Conservation (phyloP, 2,797 vertebrate genomes). For the Nyctibius grandis region DNA sequence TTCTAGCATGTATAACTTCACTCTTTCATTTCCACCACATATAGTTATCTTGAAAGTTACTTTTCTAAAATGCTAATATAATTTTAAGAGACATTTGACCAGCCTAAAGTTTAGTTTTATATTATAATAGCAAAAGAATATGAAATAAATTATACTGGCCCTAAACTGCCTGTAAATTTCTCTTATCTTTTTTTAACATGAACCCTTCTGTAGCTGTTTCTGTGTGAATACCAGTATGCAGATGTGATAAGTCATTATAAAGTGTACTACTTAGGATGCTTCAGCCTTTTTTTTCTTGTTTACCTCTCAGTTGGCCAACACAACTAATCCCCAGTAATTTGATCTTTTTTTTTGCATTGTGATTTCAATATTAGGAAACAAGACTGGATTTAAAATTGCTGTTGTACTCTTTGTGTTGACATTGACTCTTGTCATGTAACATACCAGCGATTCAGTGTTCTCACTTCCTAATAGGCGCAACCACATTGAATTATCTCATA, state of each 20-base stretch:
- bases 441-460: neutral
- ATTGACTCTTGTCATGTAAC: neutral
- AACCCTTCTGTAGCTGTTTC: neutral
- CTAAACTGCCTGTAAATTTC: neutral
- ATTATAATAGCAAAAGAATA: neutral
- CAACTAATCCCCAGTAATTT: neutral
- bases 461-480: neutral
- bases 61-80: neutral
- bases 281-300: neutral
- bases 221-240: neutral
- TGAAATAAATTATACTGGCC: neutral
- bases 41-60: neutral
- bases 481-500: neutral
- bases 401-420: neutral
- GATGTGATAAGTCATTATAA: neutral
- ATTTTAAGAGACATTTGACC: neutral
- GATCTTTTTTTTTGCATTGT: neutral
- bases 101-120: neutral
- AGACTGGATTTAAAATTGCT: neutral
- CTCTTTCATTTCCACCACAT: neutral
- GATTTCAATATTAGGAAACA: neutral
- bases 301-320: neutral
- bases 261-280: neutral
- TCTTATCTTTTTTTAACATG: neutral
- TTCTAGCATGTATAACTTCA: neutral